Base-by-base conservation (phyloP, 2,797 vertebrate species). In the Sebastes steindachneri region DNA sequence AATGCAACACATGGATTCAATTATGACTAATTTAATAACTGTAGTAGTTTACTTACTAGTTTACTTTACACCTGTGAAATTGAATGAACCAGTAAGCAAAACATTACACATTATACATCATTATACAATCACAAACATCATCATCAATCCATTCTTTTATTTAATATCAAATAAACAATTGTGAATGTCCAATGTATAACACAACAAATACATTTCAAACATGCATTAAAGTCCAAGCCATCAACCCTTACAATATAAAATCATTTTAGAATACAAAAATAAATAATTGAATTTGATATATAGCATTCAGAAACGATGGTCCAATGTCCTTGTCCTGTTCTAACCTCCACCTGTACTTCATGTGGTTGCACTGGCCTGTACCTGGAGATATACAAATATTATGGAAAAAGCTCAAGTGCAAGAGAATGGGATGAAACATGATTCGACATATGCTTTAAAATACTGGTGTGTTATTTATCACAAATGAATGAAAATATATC, bases 241-340 rank as follows among this genome's bases (percentile, higher is more conserved):
- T 79, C 54, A 60, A 79, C 17, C 41, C 57, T 62, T 55, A 21
- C n/a, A 78, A 60, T 82, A 88, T 71, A 80, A 79, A 80, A 48
- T 35, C 5, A 63, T 73, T 66, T 73, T 41, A 67, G 17, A 73
- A 71, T 90, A 93, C 19, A 92, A 92, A 93, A 92, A 93, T 92
- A 93, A 93, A 92, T 89, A 88, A 76, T 70, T 28, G 14, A 48
- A 70, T 88, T 79, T 55, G 10, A 29, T 77, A 59, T 53, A 54
- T 26, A 57, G n/a, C 41, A 73, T 68, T 77, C 9, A 88, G 33
- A 87, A 71, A 37, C n/a, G 17, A 76, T 76, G 59, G 25, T 77
- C 68, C 33, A 63, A 35, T 58, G 53, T 51, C 21, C 7, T 64
- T 21, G 23, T 41, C 17, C 5, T 68, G 26, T 8, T 77, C 10